These are phyloP conservation scores for Pygocentrus nattereri DNA, from an alignment of 2,797 vertebrate genomes.

Conservation along the genomic window DNA sequence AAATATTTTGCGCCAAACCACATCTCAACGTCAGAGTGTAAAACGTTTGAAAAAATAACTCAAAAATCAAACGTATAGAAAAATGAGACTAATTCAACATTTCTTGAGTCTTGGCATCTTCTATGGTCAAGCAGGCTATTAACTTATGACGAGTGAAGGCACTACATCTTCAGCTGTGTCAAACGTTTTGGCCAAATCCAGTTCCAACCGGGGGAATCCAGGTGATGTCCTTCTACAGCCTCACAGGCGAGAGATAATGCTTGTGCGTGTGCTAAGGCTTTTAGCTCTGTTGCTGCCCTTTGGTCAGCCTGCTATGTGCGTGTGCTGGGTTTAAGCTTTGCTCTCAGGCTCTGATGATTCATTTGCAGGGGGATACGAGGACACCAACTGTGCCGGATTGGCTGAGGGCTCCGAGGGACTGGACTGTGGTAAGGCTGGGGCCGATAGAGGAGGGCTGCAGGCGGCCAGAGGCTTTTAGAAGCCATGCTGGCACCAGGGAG, in stretches of 20 bases:
- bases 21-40: no score
- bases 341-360: constrained; percentile 18
- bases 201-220: not conserved
- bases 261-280: not conserved
- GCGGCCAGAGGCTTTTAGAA: constrained; percentile 21
- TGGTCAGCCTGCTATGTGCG: not conserved
- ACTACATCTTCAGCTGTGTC: no score
- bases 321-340: not conserved
- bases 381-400: not conserved
- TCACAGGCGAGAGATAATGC: not conserved
- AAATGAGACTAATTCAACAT: no score
- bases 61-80: no score
- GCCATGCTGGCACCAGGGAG: constrained; percentile 30
- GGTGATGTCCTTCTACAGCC: not conserved
- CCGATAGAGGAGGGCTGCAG: not conserved
- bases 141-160: no score
- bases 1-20: no score
- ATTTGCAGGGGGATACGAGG: constrained; percentile 6
- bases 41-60: no score
- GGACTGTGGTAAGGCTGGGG: not conserved
- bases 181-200: no score
- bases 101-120: no score
- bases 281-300: not conserved
- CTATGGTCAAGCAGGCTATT: no score
- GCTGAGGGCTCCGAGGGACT: not conserved